These are phyloP conservation scores for Epinotia ramella DNA, from an alignment of 2,888 invertebrate species.

Conservation along the genomic window DNA sequence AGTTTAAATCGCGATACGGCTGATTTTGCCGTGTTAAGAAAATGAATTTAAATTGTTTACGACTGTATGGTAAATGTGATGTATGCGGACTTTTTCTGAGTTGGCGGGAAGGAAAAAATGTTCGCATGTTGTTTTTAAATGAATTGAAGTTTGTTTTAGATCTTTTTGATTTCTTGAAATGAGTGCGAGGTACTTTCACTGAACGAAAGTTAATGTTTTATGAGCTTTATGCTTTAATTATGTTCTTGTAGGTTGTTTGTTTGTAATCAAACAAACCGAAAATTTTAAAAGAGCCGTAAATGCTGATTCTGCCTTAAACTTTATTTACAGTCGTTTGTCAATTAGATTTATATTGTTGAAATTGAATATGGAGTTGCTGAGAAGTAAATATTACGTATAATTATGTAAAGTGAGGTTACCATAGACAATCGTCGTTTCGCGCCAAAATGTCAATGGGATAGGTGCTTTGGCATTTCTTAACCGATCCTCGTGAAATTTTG, in stretches of 20 bases:
- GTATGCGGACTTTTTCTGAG: slow-evolving; percentile 40
- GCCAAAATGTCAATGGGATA: too few relatives aligned
- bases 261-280: too few relatives aligned
- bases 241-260: neutral
- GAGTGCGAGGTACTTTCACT: slow-evolving; percentile 15
- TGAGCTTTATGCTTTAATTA: neutral
- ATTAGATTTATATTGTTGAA: too few relatives aligned
- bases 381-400: too few relatives aligned
- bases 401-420: too few relatives aligned
- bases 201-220: neutral
- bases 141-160: slow-evolving; percentile 10
- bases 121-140: slow-evolving; percentile 31
- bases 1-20: neutral
- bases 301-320: too few relatives aligned
- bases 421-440: too few relatives aligned
- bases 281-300: too few relatives aligned
- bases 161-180: slow-evolving; percentile 8
- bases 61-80: slow-evolving; percentile 20
- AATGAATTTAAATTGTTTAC: slow-evolving; percentile 31
- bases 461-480: too few relatives aligned
- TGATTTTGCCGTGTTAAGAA: slow-evolving; percentile 2
- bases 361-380: too few relatives aligned
- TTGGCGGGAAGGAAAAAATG: slow-evolving; percentile 21
- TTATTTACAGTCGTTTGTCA: too few relatives aligned
- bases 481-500: too few relatives aligned